Base-by-base conservation (phyloP, 1,140 invertebrate genomes). In the Eueides isabella region DNA sequence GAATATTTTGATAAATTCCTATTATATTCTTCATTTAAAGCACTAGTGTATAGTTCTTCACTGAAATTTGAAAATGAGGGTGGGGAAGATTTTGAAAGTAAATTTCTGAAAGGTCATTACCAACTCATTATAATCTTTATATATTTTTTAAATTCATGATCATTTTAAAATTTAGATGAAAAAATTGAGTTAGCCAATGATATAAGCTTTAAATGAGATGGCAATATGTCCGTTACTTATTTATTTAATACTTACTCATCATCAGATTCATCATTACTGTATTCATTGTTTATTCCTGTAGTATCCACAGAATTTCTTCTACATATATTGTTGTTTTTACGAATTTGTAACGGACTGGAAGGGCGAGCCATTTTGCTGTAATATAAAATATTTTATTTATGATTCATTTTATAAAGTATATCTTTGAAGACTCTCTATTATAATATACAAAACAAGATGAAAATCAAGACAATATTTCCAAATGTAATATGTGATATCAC, bases 61-160 rank as follows among this genome's bases (percentile, higher is more conserved):
- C 88, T 89, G 85, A 35, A 89, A 88, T 74, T 72, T 65, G 82
- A 76, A 74, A 88, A 80, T 65, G 73, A 81, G 80, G 86, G 77
- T 76, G 86, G 88, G 75, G 86, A 85, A 74, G 88, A 90, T 78
- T 88, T 89, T 29, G 85, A 85, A 72, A 86, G 82, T 35, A 81
- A 61, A 83, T 83, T 74, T 80, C 88, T 91, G 88, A 63, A 89
- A 90, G 86, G 26, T 83, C 81, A 88, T 84, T 84, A 85, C 80
- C 81, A 82, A 68, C 79, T 84, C 82, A 85, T 55, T 55, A 55
- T 55, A 55, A 26, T 55, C 19, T 48, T 6, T n/a, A n/a, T 55
- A 2, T 23, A 23, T 1, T 23, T 26, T 11, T 55, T n/a, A n/a
- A n/a, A n/a, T n/a, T 55, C 9, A 19, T 55, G 48, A 11, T 55